Percentiles rank a stretch among this genome's conserved stretches.
phyloP scores from a whole-genome alignment of 2,888 invertebrate species.

The Caradrina clavipalpis region DNA sequence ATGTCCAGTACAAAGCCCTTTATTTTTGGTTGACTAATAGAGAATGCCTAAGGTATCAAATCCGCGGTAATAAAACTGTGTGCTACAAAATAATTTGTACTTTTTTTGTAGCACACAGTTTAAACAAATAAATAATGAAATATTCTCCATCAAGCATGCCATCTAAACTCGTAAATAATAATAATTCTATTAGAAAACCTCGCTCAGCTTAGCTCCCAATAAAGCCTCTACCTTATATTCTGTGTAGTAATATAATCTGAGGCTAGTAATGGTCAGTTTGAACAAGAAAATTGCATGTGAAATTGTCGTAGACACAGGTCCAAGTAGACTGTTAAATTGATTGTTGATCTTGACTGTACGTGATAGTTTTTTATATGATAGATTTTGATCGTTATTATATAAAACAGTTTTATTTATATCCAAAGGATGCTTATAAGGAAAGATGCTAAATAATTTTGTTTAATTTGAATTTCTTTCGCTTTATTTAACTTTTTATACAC shows the following conservation, averaged over 20 bases:
- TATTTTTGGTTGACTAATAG: too few relatives aligned
- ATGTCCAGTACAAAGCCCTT: too few relatives aligned
- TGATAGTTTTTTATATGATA: constrained; percentile 37
- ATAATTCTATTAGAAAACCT: not conserved
- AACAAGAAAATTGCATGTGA: constrained; percentile 79
- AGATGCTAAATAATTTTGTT: not conserved
- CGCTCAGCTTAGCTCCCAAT: constrained; percentile 23
- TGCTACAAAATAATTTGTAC: too few relatives aligned
- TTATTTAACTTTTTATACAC: not conserved
- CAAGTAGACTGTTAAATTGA: constrained; percentile 41
- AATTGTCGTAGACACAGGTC: constrained; percentile 68
- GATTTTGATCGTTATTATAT: not conserved
- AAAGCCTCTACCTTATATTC: constrained; percentile 47
- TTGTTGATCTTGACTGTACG: constrained; percentile 62
- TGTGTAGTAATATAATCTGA: constrained; percentile 51
- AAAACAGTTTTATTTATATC: not conserved
- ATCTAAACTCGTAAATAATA: not conserved
- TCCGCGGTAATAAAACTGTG: too few relatives aligned
- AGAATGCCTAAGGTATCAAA: too few relatives aligned
- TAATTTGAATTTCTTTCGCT: not conserved
- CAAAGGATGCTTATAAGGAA: not conserved
- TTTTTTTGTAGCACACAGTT: too few relatives aligned
- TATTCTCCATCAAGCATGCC: too few relatives aligned
- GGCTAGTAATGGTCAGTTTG: constrained; percentile 76
- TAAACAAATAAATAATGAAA: too few relatives aligned